Conservation (phyloP, 2,113 vertebrate species). For the Craseonycteris thonglongyai region DNA sequence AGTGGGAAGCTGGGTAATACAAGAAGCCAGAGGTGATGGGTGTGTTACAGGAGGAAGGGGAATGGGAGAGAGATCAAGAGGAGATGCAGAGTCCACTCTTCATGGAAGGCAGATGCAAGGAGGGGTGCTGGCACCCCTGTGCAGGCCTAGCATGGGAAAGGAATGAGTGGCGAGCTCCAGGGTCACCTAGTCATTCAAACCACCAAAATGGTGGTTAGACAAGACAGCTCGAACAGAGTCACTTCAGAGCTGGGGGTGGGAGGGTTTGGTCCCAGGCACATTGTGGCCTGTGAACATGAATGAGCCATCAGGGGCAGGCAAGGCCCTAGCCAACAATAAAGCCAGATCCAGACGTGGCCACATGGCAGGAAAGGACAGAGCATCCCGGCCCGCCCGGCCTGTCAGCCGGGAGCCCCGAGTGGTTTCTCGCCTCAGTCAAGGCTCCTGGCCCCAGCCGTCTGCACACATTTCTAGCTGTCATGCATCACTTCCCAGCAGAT, state of each 20-base stretch:
- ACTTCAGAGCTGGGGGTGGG: background rate
- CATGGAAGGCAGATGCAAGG: background rate
- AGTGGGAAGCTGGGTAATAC: background rate
- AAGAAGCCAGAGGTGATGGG: background rate
- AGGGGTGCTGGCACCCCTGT: background rate
- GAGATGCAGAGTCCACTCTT: background rate
- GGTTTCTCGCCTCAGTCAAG: background rate
- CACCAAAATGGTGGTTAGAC: background rate
- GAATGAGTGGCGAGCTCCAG: background rate
- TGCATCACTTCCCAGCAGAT: background rate
- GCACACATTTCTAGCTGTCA: background rate
- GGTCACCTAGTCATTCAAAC: background rate
- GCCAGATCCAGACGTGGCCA: background rate
- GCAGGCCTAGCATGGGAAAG: background rate
- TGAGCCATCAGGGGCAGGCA: background rate
- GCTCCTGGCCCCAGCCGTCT: background rate
- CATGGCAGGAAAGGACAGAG: background rate
- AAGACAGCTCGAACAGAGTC: background rate
- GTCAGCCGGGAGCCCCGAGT: background rate
- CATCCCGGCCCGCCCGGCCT: fast-evolving
- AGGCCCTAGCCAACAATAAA: background rate
- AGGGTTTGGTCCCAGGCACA: background rate
- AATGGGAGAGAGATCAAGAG: background rate
- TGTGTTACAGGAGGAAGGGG: background rate
- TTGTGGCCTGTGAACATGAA: background rate